A percentile compares a stretch with the other conserved stretches of the same genome.
phyloP scores from a whole-genome alignment of 2,888 invertebrate species.

The Scaptomyza tumidula region DNA sequence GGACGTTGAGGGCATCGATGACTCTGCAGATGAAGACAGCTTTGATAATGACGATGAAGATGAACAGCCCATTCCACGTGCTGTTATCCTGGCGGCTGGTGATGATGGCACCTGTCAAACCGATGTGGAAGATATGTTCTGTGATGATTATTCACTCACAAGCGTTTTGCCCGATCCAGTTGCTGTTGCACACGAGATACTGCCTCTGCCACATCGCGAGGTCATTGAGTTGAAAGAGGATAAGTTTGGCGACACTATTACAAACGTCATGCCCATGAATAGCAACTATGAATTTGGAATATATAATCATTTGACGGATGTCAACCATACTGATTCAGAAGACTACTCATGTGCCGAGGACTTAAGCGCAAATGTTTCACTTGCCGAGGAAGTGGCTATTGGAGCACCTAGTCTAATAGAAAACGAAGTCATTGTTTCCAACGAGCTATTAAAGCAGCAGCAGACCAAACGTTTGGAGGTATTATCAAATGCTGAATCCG shows the following conservation, averaged over 20 bases:
- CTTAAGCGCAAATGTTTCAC: conserved; percentile 47
- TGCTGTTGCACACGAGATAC: conserved; percentile 44
- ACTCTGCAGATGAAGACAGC: conserved; percentile 80
- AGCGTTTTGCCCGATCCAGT: conserved; percentile 36
- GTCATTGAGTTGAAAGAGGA: conserved; percentile 84
- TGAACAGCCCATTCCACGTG: conserved; percentile 79
- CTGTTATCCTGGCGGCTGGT: conserved; percentile 76
- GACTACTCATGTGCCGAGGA: conserved; percentile 82
- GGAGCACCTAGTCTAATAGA: conserved; percentile 63
- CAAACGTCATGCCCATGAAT: conserved; percentile 85
- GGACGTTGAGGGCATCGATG: conserved; percentile 85
- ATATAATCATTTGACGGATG: conserved; percentile 81
- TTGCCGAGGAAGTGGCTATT: conserved; percentile 51
- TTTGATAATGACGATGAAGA: conserved; percentile 81
- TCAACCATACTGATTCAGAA: conserved; percentile 84
- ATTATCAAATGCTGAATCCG: conserved; percentile 80
- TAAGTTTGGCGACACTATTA: conserved; percentile 84
- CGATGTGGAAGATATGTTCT: conserved; percentile 83
- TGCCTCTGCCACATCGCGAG: conserved; percentile 85
- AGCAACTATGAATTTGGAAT: conserved; percentile 81
- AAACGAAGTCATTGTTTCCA: conserved; percentile 76
- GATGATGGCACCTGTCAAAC: conserved; percentile 82
- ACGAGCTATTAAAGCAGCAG: conserved; percentile 77
- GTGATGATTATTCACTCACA: conserved; percentile 66
- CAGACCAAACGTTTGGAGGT: conserved; percentile 77